Evolutionary conservation across 1,140 invertebrate species (phyloP).

Genomic region (Acyrthosiphon pisum): DNA sequence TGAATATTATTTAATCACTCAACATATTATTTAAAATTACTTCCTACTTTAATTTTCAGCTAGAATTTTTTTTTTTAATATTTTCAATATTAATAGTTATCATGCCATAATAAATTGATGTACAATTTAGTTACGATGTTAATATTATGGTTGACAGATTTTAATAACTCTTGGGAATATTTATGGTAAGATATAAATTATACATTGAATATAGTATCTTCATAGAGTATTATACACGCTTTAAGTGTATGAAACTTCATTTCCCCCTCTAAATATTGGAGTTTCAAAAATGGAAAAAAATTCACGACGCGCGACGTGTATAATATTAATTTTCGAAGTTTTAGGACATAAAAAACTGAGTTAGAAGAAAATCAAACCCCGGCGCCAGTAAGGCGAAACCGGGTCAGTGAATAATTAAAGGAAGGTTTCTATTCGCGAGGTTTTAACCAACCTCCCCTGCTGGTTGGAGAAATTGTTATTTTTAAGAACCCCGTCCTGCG

Average conservation of each 20-base stretch:
- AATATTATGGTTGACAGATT: conserved; percentile 18
- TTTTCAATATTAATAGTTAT: neutral
- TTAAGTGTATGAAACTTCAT: neutral
- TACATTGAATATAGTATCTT: neutral
- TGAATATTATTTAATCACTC: neutral
- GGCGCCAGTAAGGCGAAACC: neutral
- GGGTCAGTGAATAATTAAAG: conserved; percentile 45
- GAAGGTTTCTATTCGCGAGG: conserved; percentile 36
- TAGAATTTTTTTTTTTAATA: neutral
- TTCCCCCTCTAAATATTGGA: neutral
- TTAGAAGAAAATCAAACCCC: neutral
- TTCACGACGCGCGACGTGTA: neutral
- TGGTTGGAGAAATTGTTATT: neutral
- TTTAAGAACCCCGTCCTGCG: neutral
- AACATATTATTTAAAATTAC: neutral
- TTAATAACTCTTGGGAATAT: neutral
- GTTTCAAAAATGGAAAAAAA: neutral
- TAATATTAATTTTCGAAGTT: conserved; percentile 2
- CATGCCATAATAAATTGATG: neutral
- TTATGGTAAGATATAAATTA: neutral
- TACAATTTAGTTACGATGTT: neutral
- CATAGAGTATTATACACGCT: neutral
- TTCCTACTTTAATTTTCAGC: neutral
- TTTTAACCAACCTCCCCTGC: neutral
- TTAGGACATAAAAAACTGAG: neutral